Conservation (phyloP, 2,113 vertebrate genomes). For the Syrmaticus mikado region DNA sequence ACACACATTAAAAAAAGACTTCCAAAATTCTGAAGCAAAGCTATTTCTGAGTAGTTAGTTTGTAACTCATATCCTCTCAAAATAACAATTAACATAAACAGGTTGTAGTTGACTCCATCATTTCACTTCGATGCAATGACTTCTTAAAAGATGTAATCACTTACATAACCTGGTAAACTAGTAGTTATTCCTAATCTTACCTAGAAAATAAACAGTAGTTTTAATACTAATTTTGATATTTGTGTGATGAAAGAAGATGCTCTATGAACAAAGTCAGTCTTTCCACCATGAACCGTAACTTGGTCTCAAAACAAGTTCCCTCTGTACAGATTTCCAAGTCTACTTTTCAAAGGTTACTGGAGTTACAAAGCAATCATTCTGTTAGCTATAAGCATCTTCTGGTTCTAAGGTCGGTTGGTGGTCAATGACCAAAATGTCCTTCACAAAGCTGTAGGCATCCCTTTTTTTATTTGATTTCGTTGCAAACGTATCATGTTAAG, state of each 20-base stretch:
- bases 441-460: not conserved
- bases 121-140: not conserved
- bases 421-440: not conserved
- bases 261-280: not conserved
- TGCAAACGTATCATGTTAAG: not conserved
- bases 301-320: not conserved
- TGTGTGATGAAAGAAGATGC: not conserved
- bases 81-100: not conserved
- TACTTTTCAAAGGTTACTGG: not conserved
- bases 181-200: not conserved
- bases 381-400: not conserved
- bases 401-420: not conserved
- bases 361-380: slow-evolving; percentile 16
- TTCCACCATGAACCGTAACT: not conserved
- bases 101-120: not conserved
- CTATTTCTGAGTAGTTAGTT: not conserved
- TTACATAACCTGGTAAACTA: not conserved
- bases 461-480: not conserved
- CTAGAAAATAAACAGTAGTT: not conserved
- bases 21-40: not conserved
- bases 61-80: not conserved
- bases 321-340: not conserved
- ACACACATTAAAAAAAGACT: slow-evolving; percentile 7
- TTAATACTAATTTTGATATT: not conserved
- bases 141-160: not conserved